Base-by-base conservation (phyloP, 2,888 invertebrate genomes). In the Sarcophaga subvicina region DNA sequence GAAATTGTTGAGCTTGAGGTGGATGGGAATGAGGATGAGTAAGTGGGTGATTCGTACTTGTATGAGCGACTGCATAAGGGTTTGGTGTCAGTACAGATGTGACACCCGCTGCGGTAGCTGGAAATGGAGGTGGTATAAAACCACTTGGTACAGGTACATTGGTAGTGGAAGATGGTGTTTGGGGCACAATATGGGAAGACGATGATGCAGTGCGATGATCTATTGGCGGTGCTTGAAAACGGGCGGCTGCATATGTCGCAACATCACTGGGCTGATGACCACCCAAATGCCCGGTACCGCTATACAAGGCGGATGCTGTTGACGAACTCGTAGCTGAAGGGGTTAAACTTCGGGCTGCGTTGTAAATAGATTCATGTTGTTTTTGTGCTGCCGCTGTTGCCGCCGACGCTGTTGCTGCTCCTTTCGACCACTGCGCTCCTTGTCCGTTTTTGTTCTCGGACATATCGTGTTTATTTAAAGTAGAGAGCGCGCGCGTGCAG, bases 361-460 rank as follows among this genome's bases (percentile, higher is more conserved):
- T 88, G 70, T 84, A 89, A 79, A 86, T 75, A 63, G 87, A 81
- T 67, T 80, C 64, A 88, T 87, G 79, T 71, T 71, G 88, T 73
- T 83, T 67, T 69, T 77, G 63, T 80, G 86, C 72, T 69, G 89
- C 82, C 82, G 89, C 86, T 88, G 89, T 85, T 22, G 71, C 83
- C 86, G 89, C 88, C 89, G 89, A 87, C n/a, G 75, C 69, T 76
- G 89, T 83, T 87, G 89, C 88, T 89, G 89, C 88, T 89, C 91
- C 89, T 91, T 91, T 92, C 90, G 91, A 90, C 93, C 93, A 93
- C 90, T 93, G 92, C 89, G 92, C 90, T 87, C 82, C 87, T 88
- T 89, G 89, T 88, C 91, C 92, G 91, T 93, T 93, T 92, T 93
- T 93, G 64, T 78, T 78, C 27, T 93, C 93, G 90, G 93, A 93